These are phyloP conservation scores for Chelidonichthys spinosus DNA, from an alignment of 2,797 vertebrate genomes.

Conservation along the genomic window DNA sequence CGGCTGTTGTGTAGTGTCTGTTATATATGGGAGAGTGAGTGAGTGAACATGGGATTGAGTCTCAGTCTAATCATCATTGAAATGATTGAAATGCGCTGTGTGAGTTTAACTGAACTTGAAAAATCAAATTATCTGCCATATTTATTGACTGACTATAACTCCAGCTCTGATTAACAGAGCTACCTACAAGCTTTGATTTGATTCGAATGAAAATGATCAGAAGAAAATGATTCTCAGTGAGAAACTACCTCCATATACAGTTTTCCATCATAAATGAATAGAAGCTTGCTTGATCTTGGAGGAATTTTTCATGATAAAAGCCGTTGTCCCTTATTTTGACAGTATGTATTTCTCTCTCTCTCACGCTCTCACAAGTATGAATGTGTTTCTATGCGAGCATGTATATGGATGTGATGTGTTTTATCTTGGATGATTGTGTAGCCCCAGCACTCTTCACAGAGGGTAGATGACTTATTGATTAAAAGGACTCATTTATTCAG, in stretches of 20 bases:
- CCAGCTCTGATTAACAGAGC: neutral
- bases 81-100: no score
- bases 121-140: no score
- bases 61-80: no score
- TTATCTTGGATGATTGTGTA: slow-evolving; percentile 57
- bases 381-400: slow-evolving; percentile 28
- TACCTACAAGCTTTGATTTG: neutral
- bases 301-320: slow-evolving; percentile 19
- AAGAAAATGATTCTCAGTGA: neutral
- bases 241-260: neutral
- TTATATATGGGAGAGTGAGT: neutral
- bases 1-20: neutral
- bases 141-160: neutral
- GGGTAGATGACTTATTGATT: slow-evolving; percentile 82
- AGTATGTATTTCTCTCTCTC: slow-evolving; percentile 19
- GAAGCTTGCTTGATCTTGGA: slow-evolving; percentile 16
- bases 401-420: slow-evolving; percentile 38
- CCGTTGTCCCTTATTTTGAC: slow-evolving; percentile 14
- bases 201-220: neutral
- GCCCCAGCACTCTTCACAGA: slow-evolving; percentile 65
- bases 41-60: neutral
- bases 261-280: neutral
- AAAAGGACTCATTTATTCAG: slow-evolving; percentile 78
- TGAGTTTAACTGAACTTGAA: no score
- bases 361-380: neutral